Evolutionary conservation across 2,113 vertebrate genomes (phyloP).

Genomic region (Periophthalmus modestus): DNA sequence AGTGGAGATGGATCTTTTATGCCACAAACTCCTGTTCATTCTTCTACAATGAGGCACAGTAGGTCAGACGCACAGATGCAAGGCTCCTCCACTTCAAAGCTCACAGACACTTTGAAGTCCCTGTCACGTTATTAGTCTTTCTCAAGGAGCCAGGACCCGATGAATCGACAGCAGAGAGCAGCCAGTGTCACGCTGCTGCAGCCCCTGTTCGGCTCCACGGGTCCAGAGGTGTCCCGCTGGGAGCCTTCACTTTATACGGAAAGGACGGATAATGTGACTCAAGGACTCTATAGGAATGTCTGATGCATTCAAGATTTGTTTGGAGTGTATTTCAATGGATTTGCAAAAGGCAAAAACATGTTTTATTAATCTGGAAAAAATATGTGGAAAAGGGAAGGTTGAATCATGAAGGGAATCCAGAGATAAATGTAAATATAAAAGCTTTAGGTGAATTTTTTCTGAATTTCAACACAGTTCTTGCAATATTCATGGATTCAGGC

Average conservation of each 20-base stretch:
- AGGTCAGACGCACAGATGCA: conserved; percentile 62
- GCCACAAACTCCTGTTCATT: conserved; percentile 59
- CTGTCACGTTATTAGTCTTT: conserved; percentile 69
- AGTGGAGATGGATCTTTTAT: conserved; percentile 57
- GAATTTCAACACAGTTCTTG: background rate
- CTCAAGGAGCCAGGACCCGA: conserved; percentile 62
- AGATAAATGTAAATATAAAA: background rate
- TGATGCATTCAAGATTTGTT: conserved; percentile 53
- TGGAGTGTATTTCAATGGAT: conserved; percentile 29
- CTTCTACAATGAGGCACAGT: conserved; percentile 48
- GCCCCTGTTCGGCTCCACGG: conserved; percentile 53
- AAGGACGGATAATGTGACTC: conserved; percentile 26
- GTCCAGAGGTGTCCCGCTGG: conserved; percentile 44
- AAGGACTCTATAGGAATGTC: conserved; percentile 35
- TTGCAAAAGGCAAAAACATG: conserved; percentile 8
- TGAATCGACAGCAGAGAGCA: conserved; percentile 44
- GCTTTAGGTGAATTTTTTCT: background rate
- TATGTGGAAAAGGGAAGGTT: background rate
- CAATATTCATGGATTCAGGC: no score
- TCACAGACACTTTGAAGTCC: conserved; percentile 69
- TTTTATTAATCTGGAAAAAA: background rate
- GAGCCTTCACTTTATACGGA: conserved; percentile 30
- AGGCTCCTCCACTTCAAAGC: conserved; percentile 71
- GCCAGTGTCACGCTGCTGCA: conserved; percentile 23
- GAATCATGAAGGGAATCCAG: background rate